Conservation (phyloP, 2,113 vertebrate species). For the Corydoras maculifer region DNA sequence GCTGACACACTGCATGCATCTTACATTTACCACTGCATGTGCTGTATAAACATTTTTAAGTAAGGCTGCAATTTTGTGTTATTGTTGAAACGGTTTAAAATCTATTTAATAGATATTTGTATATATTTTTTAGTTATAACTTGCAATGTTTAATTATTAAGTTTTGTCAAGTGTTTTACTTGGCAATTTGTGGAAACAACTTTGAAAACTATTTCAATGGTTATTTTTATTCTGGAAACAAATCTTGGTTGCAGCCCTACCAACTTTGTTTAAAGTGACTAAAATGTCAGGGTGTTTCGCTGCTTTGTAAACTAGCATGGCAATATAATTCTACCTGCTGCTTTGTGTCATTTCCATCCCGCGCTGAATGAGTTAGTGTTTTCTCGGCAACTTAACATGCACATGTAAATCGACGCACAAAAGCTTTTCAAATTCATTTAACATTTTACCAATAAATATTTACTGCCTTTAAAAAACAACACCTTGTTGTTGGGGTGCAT, state of each 20-base stretch:
- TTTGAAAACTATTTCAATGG: neutral
- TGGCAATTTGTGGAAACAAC: no score
- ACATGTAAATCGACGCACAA: slow-evolving; percentile 46
- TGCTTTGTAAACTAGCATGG: slow-evolving; percentile 51
- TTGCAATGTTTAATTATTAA: no score
- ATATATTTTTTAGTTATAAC: no score
- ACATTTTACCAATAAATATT: slow-evolving; percentile 48
- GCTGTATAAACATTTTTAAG: neutral
- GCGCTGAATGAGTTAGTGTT: slow-evolving; percentile 37
- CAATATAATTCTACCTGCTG: slow-evolving; percentile 49
- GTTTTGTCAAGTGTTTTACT: no score
- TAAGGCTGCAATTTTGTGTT: slow-evolving; percentile 23
- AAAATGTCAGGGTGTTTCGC: neutral
- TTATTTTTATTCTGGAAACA: neutral
- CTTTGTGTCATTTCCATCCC: slow-evolving; percentile 56
- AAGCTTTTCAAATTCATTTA: slow-evolving; percentile 51
- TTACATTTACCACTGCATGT: neutral
- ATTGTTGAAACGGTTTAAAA: neutral
- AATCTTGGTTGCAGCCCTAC: slow-evolving; percentile 26
- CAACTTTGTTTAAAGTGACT: slow-evolving; percentile 10
- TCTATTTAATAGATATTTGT: neutral
- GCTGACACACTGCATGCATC: slow-evolving; percentile 22
- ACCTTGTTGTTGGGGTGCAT: slow-evolving; percentile 35
- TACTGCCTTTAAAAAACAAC: slow-evolving; percentile 47
- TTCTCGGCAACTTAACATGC: slow-evolving; percentile 47